phyloP scores from a whole-genome alignment of 2,113 vertebrate genomes.

The Nettapus auritus region DNA sequence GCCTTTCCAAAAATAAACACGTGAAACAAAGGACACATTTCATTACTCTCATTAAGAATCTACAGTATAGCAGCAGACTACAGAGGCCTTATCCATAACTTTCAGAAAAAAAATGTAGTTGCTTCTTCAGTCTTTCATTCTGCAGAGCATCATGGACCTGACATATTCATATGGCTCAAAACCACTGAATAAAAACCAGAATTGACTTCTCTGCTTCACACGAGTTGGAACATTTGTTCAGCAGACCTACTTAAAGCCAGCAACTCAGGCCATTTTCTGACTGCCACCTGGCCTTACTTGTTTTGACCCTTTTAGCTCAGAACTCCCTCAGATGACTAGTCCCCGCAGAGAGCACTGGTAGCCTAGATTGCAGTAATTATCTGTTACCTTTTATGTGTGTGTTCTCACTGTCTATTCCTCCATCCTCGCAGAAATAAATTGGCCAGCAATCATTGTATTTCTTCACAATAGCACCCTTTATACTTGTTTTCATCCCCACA shows the following conservation, averaged over 20 bases:
- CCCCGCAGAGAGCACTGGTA: background rate
- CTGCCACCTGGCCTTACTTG: background rate
- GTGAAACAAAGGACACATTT: background rate
- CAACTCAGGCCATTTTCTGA: background rate
- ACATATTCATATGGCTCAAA: background rate
- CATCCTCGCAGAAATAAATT: background rate
- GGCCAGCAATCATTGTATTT: slow-evolving; percentile 6
- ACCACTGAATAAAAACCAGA: background rate
- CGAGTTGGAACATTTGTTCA: background rate
- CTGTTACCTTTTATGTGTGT: background rate
- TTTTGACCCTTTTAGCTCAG: slow-evolving; percentile 7
- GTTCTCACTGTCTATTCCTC: background rate
- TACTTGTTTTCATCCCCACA: background rate
- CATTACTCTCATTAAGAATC: background rate
- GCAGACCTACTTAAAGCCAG: background rate
- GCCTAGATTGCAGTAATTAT: background rate
- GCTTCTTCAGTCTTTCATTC: background rate
- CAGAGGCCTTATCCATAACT: background rate
- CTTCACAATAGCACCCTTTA: background rate
- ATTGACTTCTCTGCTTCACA: background rate
- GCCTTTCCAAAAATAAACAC: slow-evolving; percentile 37
- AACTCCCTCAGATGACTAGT: background rate
- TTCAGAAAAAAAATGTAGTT: background rate
- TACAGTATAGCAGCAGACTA: background rate
- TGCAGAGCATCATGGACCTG: accelerated